These are phyloP conservation scores for Lepus europaeus DNA, from an alignment of 2,113 vertebrate species.

Conservation along the genomic window DNA sequence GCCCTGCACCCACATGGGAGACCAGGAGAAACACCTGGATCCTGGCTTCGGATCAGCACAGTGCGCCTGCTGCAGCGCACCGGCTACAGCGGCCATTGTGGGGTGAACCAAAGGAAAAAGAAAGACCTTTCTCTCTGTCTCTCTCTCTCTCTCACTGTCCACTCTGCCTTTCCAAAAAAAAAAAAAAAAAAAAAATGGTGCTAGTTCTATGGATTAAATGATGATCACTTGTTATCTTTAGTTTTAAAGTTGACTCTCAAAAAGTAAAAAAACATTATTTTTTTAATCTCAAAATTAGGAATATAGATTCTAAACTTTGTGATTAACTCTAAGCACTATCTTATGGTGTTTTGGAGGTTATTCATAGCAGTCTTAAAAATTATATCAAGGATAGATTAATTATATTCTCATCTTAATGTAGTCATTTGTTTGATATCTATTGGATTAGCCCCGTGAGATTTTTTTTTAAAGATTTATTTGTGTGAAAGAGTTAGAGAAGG, in stretches of 20 bases:
- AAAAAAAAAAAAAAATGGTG: too few relatives aligned
- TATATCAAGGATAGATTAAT: background rate
- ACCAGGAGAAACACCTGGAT: too few relatives aligned
- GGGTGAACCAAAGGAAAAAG: too few relatives aligned
- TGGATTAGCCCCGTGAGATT: background rate
- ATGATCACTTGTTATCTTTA: background rate
- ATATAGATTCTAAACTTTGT: conserved; percentile 29
- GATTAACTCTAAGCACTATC: background rate
- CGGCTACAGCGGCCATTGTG: too few relatives aligned
- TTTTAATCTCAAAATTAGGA: conserved; percentile 35
- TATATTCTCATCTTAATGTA: conserved; percentile 2
- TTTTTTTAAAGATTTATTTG: background rate
- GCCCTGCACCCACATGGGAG: too few relatives aligned
- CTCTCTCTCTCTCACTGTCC: too few relatives aligned
- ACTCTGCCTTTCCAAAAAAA: too few relatives aligned
- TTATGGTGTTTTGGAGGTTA: background rate
- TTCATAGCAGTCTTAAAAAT: conserved; percentile 45
- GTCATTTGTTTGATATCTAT: background rate
- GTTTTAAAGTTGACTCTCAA: conserved; percentile 40
- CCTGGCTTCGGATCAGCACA: too few relatives aligned
- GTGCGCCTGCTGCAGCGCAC: too few relatives aligned
- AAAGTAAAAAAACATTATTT: background rate
- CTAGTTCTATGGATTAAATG: conserved; percentile 7
- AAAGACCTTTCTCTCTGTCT: too few relatives aligned
- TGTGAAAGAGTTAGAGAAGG: too few relatives aligned